Percentiles rank a stretch among this genome's conserved stretches.
phyloP scores from a whole-genome alignment of 1,140 invertebrate genomes.

The Drosophila littoralis region DNA sequence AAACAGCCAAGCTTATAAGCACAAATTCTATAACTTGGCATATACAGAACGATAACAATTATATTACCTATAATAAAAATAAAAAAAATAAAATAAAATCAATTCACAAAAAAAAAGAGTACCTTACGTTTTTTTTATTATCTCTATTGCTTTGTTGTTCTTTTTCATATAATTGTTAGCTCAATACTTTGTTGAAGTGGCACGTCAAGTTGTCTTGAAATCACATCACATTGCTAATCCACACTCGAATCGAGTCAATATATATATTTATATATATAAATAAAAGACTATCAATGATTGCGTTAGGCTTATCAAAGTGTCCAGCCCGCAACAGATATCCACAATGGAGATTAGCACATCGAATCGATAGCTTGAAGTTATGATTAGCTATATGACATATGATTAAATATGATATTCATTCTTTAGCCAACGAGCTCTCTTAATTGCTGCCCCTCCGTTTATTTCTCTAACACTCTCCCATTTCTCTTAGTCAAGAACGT shows the following conservation, averaged over 20 bases:
- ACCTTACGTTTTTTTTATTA: not conserved
- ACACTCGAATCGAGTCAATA: not conserved
- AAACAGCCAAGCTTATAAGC: constrained; percentile 6
- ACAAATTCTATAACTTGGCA: constrained; percentile 6
- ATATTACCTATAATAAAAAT: constrained; percentile 27
- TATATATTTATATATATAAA: constrained; percentile 33
- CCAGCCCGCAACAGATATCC: not conserved
- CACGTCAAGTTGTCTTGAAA: constrained; percentile 25
- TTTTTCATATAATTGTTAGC: constrained; percentile 20
- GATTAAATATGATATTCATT: not conserved
- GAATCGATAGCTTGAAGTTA: not conserved
- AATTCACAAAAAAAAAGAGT: constrained; percentile 4
- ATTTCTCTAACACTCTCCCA: not conserved
- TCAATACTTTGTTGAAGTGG: constrained; percentile 22
- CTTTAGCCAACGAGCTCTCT: not conserved
- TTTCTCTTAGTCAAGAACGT: not conserved
- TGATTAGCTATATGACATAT: not conserved
- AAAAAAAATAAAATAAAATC: constrained; percentile 12
- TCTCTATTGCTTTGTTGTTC: not conserved
- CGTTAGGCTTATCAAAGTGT: constrained; percentile 1
- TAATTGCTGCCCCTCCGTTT: not conserved
- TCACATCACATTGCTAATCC: constrained; percentile 31
- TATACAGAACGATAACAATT: constrained; percentile 4
- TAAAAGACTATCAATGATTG: not conserved
- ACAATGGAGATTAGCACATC: constrained; percentile 27